Conservation (phyloP, 92 coral and sea anemone species). For the Heliopora coerulea region DNA sequence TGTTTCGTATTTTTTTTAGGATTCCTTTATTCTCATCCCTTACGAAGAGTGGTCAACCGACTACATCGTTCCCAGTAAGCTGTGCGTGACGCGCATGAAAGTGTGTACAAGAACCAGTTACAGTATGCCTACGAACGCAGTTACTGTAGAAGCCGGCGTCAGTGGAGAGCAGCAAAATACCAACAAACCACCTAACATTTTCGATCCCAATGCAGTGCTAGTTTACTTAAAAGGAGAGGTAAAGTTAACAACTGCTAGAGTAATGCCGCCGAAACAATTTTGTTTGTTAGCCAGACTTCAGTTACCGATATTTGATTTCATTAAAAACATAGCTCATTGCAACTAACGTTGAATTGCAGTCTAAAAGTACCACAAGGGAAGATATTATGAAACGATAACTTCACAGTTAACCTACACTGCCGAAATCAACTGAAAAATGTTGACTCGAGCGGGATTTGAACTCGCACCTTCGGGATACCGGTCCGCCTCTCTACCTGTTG, state of each 20-base stretch:
- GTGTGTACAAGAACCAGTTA: constrained; percentile 82
- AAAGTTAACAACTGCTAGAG: not conserved
- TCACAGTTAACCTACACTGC: too few species aligned
- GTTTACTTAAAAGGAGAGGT: constrained; percentile 80
- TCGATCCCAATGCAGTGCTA: constrained; percentile 75
- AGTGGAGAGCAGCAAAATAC: constrained; percentile 48
- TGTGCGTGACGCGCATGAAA: constrained; percentile 76
- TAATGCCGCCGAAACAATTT: too few species aligned
- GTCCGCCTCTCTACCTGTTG: too few species aligned
- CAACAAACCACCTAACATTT: constrained; percentile 76
- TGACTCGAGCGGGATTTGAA: too few species aligned
- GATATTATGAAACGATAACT: too few species aligned
- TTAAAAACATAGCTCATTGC: too few species aligned
- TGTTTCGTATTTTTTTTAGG: constrained; percentile 49
- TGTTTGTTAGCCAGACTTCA: too few species aligned
- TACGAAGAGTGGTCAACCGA: constrained; percentile 81
- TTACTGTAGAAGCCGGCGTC: constrained; percentile 64
- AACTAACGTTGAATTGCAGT: too few species aligned
- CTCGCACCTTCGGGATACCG: too few species aligned
- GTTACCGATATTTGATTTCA: too few species aligned
- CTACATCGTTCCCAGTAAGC: constrained; percentile 84
- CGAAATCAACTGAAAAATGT: too few species aligned
- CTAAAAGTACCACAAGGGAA: too few species aligned
- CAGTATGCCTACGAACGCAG: constrained; percentile 81
- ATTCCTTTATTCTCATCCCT: constrained; percentile 88